These are phyloP conservation scores for Halcyon badia DNA, from an alignment of 2,797 vertebrate genomes.

Conservation along the genomic window DNA sequence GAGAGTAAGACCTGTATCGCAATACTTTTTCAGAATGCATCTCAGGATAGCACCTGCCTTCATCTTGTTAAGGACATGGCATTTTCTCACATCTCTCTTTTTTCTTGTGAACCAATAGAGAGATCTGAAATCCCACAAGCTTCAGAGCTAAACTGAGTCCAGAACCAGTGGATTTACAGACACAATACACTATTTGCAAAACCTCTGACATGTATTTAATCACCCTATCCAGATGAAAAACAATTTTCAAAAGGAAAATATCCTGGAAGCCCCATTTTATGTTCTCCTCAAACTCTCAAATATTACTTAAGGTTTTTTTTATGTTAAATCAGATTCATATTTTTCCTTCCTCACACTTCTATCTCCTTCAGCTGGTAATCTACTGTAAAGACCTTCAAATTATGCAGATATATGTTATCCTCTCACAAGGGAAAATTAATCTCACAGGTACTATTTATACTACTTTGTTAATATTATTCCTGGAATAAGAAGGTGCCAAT, in stretches of 20 bases:
- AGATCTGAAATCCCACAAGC: background rate
- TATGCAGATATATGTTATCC: background rate
- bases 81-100: background rate
- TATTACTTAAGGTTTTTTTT: background rate
- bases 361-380: background rate
- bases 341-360: background rate
- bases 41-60: background rate
- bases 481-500: background rate
- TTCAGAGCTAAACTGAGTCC: background rate
- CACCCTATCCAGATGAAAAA: background rate
- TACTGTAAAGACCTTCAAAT: background rate
- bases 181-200: background rate
- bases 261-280: background rate
- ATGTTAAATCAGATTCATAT: background rate
- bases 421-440: too few relatives aligned
- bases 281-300: background rate
- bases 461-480: background rate
- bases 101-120: background rate
- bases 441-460: too few relatives aligned
- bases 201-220: background rate
- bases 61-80: background rate
- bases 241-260: background rate
- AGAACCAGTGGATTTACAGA: background rate
- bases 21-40: background rate
- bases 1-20: background rate